Conservation (phyloP, 2,113 vertebrate genomes). For the Nothoprocta perdicaria region DNA sequence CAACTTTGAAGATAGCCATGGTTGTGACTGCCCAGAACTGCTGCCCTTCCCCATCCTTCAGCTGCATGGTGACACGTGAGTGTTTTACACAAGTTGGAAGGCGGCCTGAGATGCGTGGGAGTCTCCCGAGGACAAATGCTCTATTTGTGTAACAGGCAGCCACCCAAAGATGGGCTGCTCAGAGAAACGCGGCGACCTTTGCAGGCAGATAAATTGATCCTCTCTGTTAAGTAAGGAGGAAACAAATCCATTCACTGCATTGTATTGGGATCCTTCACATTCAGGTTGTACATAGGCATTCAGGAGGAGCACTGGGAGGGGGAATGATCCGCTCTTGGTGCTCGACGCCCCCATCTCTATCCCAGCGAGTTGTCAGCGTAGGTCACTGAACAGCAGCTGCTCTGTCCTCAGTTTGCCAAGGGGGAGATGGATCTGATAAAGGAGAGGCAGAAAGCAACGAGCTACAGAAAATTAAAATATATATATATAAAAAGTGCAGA, state of each 20-base stretch:
- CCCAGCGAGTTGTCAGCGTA: accelerated
- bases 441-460: not conserved
- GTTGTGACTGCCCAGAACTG: not conserved
- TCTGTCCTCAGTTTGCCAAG: not conserved
- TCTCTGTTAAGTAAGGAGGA: not conserved
- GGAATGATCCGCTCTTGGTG: not conserved
- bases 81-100: not conserved
- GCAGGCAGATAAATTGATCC: not conserved
- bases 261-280: not conserved
- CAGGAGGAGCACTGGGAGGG: not conserved
- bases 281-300: accelerated
- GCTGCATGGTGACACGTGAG: accelerated
- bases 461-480: not conserved
- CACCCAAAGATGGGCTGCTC: not conserved
- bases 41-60: not conserved
- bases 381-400: accelerated
- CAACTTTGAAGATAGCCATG: not conserved
- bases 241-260: not conserved
- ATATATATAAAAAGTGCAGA: not conserved
- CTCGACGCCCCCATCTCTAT: not conserved
- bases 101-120: accelerated
- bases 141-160: accelerated
- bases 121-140: no score
- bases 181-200: not conserved
- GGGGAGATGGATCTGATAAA: not conserved